Percentiles rank a stretch among this genome's conserved stretches.
phyloP scores from a whole-genome alignment of 1,140 invertebrate species.

The Aphidius gifuensis region DNA sequence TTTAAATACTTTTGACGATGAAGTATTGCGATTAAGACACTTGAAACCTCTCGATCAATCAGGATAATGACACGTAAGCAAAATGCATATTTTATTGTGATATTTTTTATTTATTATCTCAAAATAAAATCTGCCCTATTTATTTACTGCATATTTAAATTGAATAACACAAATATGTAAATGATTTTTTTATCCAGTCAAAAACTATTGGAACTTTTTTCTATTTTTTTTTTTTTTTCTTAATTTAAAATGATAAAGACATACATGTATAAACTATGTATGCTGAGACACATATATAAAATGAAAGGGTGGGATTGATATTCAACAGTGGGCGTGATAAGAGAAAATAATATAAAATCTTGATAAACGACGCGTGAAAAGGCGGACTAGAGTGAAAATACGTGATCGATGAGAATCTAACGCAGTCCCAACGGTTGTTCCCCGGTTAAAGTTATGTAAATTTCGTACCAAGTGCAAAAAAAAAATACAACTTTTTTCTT shows the following conservation, averaged over 20 bases:
- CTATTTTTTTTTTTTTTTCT: background rate
- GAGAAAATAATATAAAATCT: constrained; percentile 22
- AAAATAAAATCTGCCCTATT: background rate
- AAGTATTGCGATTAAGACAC: no score
- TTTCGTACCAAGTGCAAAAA: background rate
- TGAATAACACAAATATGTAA: constrained; percentile 5
- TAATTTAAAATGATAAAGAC: background rate
- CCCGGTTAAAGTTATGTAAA: constrained; percentile 4
- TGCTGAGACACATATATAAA: constrained; percentile 1
- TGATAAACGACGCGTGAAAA: constrained; percentile 13
- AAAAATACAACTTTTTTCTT: no score
- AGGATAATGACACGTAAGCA: constrained; percentile 9
- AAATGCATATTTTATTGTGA: constrained; percentile 1
- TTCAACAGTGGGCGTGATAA: constrained; percentile 15
- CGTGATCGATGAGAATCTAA: constrained; percentile 23
- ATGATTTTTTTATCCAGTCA: constrained; percentile 3
- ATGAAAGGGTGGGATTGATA: background rate
- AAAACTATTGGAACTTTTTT: background rate
- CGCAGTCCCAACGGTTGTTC: background rate
- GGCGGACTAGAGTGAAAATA: constrained; percentile 22
- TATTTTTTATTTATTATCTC: constrained; percentile 5
- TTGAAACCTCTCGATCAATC: constrained; percentile 5
- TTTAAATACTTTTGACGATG: no score
- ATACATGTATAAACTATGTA: background rate
- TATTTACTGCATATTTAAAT: no score